Evolutionary conservation across 2,113 vertebrate species (phyloP).

Genomic region (Passer montanus): DNA sequence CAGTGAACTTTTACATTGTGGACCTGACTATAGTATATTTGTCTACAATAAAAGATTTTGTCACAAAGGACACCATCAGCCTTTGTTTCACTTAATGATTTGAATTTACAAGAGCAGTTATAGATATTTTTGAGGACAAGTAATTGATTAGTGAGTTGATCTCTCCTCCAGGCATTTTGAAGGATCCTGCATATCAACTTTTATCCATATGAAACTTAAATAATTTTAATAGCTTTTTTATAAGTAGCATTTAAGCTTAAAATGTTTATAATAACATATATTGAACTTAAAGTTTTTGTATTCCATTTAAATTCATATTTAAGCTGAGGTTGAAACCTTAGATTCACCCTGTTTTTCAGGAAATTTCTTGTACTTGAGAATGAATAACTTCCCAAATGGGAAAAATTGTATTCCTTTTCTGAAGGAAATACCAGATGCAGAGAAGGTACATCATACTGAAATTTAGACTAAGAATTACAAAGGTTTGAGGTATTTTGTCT

Average conservation of each 20-base stretch:
- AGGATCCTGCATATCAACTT: not conserved
- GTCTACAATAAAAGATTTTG: not conserved
- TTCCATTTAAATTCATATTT: not conserved
- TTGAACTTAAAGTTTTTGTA: not conserved
- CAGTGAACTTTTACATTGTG: not conserved
- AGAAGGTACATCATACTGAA: not conserved
- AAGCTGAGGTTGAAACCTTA: not conserved
- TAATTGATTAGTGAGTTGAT: not conserved
- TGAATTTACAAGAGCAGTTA: not conserved
- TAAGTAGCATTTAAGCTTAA: not conserved
- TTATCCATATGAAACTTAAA: not conserved
- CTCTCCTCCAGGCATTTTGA: not conserved
- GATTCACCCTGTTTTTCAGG: not conserved
- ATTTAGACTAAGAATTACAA: not conserved
- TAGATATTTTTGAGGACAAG: not conserved
- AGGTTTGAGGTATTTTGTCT: not conserved
- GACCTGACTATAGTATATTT: not conserved
- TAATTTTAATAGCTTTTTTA: not conserved
- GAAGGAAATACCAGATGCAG: not conserved
- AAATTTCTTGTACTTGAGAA: not conserved
- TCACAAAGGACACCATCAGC: not conserved
- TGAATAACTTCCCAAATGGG: not conserved
- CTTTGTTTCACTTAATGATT: not conserved
- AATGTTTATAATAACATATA: not conserved
- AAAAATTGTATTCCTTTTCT: not conserved